Percentiles rank a stretch among this genome's conserved stretches.
Conservation (phyloP, 1,140 invertebrate species). For the Amphibalanus amphitrite region DNA sequence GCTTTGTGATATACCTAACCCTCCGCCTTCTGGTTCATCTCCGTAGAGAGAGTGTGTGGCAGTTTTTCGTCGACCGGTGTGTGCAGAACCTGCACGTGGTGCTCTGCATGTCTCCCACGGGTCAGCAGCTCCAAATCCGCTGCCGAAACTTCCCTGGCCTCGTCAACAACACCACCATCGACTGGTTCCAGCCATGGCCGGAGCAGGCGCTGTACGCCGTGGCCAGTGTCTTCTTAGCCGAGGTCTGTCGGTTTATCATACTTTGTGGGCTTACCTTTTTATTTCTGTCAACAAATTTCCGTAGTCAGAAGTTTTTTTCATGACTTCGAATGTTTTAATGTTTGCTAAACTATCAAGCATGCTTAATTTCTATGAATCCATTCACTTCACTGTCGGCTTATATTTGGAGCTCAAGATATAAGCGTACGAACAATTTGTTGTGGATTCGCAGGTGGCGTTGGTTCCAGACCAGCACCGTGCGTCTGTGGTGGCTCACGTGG, state of each 20-base stretch:
- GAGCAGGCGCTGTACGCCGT: constrained; percentile 43
- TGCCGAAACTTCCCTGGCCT: constrained; percentile 40
- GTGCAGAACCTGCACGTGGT: constrained; percentile 26
- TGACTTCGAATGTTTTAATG: too few relatives aligned
- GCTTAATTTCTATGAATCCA: too few relatives aligned
- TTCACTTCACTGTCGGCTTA: too few relatives aligned
- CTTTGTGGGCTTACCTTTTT: too few relatives aligned
- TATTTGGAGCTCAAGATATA: too few relatives aligned
- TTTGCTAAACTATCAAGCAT: too few relatives aligned
- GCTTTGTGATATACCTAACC: too few relatives aligned
- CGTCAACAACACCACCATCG: constrained; percentile 67
- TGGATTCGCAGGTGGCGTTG: constrained; percentile 24
- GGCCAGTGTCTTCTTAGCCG: constrained; percentile 54
- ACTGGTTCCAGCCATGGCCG: constrained; percentile 41
- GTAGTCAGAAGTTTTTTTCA: too few relatives aligned
- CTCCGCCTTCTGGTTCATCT: constrained; percentile 19
- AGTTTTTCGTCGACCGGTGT: constrained; percentile 36
- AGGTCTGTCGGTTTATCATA: constrained; percentile 30
- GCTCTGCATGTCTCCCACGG: constrained; percentile 32
- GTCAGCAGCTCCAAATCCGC: constrained; percentile 21
- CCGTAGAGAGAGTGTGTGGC: constrained; percentile 36
- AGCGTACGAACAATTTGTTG: too few relatives aligned
- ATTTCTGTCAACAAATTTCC: too few relatives aligned
- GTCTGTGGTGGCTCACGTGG: constrained; percentile 56
- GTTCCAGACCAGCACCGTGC: constrained; percentile 46